phyloP scores from a whole-genome alignment of 2,113 vertebrate species.

The Ophthalmolycus amberensis region DNA sequence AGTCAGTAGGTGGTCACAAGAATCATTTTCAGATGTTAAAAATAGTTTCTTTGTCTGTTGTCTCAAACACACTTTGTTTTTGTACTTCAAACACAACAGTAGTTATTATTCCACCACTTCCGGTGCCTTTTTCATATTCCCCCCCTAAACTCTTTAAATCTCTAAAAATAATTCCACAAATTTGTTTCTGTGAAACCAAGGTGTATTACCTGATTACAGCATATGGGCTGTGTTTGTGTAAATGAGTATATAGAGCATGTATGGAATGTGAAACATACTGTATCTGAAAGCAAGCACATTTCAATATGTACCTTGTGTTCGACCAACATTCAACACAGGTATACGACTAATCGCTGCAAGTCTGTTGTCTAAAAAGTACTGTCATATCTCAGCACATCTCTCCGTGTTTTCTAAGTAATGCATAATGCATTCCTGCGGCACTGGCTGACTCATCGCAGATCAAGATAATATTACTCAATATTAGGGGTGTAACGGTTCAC shows the following conservation, averaged over 20 bases:
- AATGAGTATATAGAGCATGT: neutral
- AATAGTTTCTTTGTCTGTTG: constrained; percentile 14
- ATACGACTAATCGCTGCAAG: neutral
- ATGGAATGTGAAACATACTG: neutral
- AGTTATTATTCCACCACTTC: constrained; percentile 22
- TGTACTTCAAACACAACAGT: neutral
- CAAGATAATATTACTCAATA: neutral
- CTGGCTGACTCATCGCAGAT: constrained; percentile 32
- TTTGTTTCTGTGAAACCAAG: neutral
- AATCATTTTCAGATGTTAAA: constrained; percentile 10
- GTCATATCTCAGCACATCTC: constrained; percentile 13
- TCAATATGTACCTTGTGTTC: neutral
- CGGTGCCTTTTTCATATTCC: neutral
- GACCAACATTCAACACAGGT: neutral
- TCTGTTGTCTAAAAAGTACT: neutral
- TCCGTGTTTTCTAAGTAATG: constrained; percentile 31
- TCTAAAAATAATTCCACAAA: neutral
- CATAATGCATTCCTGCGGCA: constrained; percentile 32
- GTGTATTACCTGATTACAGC: neutral
- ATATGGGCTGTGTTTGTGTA: neutral
- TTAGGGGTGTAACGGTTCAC: too few relatives aligned
- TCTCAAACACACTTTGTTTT: constrained; percentile 12
- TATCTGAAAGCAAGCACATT: neutral
- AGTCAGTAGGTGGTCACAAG: neutral
- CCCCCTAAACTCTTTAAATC: neutral